phyloP scores from a whole-genome alignment of 2,797 vertebrate genomes.

The Amblyraja radiata region DNA sequence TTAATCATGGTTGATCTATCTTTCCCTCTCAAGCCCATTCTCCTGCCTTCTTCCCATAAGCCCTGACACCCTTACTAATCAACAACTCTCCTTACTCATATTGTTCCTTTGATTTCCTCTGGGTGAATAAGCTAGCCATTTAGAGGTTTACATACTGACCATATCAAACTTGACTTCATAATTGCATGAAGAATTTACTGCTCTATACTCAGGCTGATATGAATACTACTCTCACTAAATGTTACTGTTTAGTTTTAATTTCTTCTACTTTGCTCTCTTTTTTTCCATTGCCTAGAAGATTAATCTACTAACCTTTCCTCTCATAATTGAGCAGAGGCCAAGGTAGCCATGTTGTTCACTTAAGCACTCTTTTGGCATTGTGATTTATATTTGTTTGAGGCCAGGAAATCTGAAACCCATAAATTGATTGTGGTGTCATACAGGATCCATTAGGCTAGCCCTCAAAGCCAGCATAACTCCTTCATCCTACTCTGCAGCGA shows the following conservation, averaged over 20 bases:
- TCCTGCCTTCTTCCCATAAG: too few relatives aligned
- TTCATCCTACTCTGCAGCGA: constrained; percentile 33
- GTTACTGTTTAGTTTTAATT: background rate
- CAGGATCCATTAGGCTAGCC: constrained; percentile 36
- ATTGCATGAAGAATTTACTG: background rate
- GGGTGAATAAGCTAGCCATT: background rate
- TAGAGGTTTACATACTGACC: constrained; percentile 2
- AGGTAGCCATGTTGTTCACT: constrained; percentile 30
- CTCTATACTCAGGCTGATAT: background rate
- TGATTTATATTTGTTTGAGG: constrained; percentile 36
- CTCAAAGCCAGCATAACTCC: constrained; percentile 33
- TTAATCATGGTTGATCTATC: too few relatives aligned
- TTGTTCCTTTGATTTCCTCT: background rate
- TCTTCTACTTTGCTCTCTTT: background rate
- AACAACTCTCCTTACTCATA: background rate
- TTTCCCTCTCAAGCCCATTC: too few relatives aligned
- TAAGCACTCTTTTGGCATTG: constrained; percentile 26
- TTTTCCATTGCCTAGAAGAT: constrained; percentile 4
- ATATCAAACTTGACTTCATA: background rate
- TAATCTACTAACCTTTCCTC: constrained; percentile 22
- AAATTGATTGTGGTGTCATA: constrained; percentile 37
- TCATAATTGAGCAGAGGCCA: background rate
- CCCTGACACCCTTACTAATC: too few relatives aligned
- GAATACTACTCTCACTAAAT: background rate
- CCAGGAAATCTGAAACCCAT: constrained; percentile 35